A percentile compares a stretch with the other conserved stretches of the same genome.
These are phyloP conservation scores for Melipona quadrifasciata DNA, from an alignment of 1,140 invertebrate genomes.

Conservation along the genomic window DNA sequence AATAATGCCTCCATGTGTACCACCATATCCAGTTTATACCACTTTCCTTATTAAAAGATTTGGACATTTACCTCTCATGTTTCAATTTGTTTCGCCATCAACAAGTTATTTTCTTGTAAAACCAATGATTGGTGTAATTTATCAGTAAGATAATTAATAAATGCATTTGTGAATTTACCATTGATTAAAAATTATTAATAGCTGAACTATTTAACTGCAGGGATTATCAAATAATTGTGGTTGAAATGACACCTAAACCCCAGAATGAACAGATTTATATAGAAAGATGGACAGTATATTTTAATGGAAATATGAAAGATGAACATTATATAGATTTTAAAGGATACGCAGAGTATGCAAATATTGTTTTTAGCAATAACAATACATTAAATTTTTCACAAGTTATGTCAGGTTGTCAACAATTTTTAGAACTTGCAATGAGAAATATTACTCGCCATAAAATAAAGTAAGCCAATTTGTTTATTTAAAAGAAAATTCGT, in stretches of 20 bases:
- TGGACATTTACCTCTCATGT: slow-evolving; percentile 68
- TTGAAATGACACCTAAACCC: slow-evolving; percentile 67
- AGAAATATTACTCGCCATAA: slow-evolving; percentile 71
- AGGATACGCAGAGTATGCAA: slow-evolving; percentile 69
- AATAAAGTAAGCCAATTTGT: slow-evolving; percentile 62
- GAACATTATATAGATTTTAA: slow-evolving; percentile 71
- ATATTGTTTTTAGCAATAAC: slow-evolving; percentile 58
- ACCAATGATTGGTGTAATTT: slow-evolving; percentile 71
- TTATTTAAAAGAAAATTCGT: background rate
- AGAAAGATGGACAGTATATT: slow-evolving; percentile 70
- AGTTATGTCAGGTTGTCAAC: slow-evolving; percentile 57
- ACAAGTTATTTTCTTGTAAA: slow-evolving; percentile 69
- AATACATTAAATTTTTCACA: slow-evolving; percentile 62
- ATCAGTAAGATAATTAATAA: slow-evolving; percentile 56
- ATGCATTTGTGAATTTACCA: background rate
- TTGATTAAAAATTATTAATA: background rate
- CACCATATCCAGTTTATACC: slow-evolving; percentile 64
- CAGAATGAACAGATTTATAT: slow-evolving; percentile 62
- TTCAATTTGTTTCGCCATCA: slow-evolving; percentile 68
- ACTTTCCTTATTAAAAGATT: slow-evolving; percentile 72
- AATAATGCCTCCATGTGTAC: slow-evolving; percentile 71
- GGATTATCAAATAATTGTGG: slow-evolving; percentile 67
- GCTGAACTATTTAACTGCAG: slow-evolving; percentile 49
- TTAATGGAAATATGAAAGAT: slow-evolving; percentile 66
- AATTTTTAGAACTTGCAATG: slow-evolving; percentile 55